Base-by-base conservation (phyloP, 2,888 invertebrate species). In the Cheilosia impressa region DNA sequence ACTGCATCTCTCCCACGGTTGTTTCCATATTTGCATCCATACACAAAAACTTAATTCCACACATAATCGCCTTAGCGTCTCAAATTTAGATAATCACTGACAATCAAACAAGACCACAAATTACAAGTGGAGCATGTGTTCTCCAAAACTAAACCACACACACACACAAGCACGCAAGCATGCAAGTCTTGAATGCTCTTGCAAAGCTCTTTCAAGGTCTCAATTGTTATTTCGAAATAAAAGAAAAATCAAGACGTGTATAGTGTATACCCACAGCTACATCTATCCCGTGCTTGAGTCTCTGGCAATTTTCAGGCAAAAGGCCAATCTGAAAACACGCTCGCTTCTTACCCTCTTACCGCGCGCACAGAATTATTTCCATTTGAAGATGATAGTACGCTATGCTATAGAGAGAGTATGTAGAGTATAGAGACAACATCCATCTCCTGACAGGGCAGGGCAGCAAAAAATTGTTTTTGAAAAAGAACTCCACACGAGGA, bases 401-500 rank as follows among this genome's bases (percentile, higher is more conserved):
- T 69, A 58, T 50, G 34, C 50, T 6, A 2, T 17, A 45, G 45
- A 47, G 9, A 17, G 47, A 66, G 10, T 13, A 4, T 38, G 2
- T 34, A 34, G 9, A 34, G 31, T 34, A 13, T 13, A 38, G 38
- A 38, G 38, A 4, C 38, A 38, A 71, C 71, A 66, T 55, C 60
- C 53, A 52, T 52, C 52, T 60, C 50, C 27, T 34, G 50, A 47
- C 27, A 71, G 22, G 58, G 27, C 53, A 17, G 45, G 45, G 50
- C 47, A 76, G 45, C 65, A 66, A 82, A 76, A 65, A 77, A 77
- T 65, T 60, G 63, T 69, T 71, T 71, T 76, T 53, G 43, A 66
- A 72, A 81, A 77, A 60, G 24, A 72, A 82, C 71, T 77, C 66
- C 71, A 80, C 79, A 80, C 73, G 66, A 45, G 41, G 66, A 75